phyloP scores from a whole-genome alignment of 2,888 invertebrate species.

The Drosophila setosimentum region DNA sequence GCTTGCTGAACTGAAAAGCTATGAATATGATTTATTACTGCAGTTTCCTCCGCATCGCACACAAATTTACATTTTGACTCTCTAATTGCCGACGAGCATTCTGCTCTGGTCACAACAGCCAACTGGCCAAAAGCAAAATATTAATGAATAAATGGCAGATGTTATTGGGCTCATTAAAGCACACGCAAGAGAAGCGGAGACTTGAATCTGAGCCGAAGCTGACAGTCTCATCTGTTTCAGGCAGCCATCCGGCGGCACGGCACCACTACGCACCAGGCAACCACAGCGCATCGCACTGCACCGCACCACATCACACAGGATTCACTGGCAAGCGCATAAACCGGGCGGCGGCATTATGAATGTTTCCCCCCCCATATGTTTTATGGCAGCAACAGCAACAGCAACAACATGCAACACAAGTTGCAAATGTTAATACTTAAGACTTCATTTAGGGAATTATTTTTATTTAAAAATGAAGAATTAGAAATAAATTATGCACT shows the following conservation, averaged over 20 bases:
- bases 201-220: background rate
- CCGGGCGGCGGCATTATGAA: conserved; percentile 12
- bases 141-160: conserved; percentile 72
- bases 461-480: background rate
- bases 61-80: conserved; percentile 69
- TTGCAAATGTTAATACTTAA: background rate
- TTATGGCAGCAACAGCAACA: conserved; percentile 6
- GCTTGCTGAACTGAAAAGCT: conserved; percentile 45
- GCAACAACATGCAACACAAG: background rate
- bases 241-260: background rate
- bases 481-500: background rate
- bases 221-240: conserved; percentile 1
- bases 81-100: conserved; percentile 48
- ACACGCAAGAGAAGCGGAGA: background rate
- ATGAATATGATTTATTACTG: conserved; percentile 67
- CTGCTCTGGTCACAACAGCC: conserved; percentile 1
- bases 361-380: conserved; percentile 17
- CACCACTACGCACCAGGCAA: background rate
- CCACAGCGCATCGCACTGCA: no score
- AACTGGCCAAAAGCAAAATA: conserved; percentile 24
- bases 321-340: background rate
- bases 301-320: background rate
- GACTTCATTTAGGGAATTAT: background rate
- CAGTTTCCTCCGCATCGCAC: conserved; percentile 10
- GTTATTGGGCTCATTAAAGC: conserved; percentile 58